Conservation (phyloP, 2,888 invertebrate species). For the Pocota personata region DNA sequence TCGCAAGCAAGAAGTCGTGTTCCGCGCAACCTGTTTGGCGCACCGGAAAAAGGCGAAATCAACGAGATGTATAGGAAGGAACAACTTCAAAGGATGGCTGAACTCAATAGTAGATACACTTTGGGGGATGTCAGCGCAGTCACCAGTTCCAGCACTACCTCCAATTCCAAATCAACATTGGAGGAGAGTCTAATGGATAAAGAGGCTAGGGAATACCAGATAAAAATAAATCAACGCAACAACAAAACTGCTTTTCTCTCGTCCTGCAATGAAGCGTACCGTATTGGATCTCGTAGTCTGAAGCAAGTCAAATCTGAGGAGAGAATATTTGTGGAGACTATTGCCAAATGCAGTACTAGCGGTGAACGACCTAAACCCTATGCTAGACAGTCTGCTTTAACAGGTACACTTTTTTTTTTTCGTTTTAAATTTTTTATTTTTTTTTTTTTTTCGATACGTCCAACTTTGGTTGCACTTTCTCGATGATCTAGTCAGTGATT, state of each 20-base stretch:
- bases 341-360: background rate
- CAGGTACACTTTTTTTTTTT: conserved; percentile 56
- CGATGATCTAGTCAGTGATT: no score
- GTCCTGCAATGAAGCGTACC: no score
- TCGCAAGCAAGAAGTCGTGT: no score
- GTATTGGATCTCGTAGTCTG: no score
- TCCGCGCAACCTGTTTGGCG: conserved; percentile 38
- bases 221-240: conserved; percentile 14
- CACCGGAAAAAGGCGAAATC: conserved; percentile 43
- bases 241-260: conserved; percentile 1
- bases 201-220: conserved; percentile 33
- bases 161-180: conserved; percentile 28
- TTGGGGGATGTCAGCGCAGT: no score
- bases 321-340: no score
- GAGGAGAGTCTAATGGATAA: conserved; percentile 45
- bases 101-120: no score
- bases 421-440: no score
- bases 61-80: conserved; percentile 1
- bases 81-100: background rate
- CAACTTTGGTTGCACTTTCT: no score
- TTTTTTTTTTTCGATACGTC: no score
- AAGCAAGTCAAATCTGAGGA: no score
- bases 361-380: conserved; percentile 54
- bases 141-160: background rate
- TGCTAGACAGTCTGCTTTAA: conserved; percentile 33